Evolutionary conservation across 1,140 invertebrate species (phyloP).

Genomic region (Plodia interpunctella): DNA sequence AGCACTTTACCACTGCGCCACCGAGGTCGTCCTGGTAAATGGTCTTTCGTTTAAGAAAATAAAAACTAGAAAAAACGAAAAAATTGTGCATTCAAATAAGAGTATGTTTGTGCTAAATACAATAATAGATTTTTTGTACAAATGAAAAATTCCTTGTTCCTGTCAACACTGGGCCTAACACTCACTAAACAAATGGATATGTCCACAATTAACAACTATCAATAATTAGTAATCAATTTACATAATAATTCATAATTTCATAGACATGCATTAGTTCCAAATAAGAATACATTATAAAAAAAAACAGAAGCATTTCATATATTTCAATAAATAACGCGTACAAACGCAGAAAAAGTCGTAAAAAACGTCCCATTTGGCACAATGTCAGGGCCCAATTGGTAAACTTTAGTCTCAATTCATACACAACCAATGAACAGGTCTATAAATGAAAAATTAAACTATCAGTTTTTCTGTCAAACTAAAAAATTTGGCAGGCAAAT

Average conservation of each 20-base stretch:
- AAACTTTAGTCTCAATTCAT: neutral
- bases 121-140: no score
- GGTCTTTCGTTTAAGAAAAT: no score
- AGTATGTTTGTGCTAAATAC: no score
- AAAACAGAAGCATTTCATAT: neutral
- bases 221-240: neutral
- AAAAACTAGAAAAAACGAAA: no score
- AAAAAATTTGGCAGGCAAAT: no score
- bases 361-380: neutral
- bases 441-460: no score
- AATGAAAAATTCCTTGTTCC: neutral
- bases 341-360: neutral
- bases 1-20: no score
- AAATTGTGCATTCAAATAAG: no score
- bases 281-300: neutral
- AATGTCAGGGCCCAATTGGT: neutral
- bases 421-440: neutral
- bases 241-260: neutral
- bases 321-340: no score
- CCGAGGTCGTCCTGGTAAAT: no score
- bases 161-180: neutral
- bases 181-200: constrained; percentile 5
- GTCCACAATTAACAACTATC: neutral
- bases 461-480: no score
- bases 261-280: neutral